A percentile compares a stretch with the other conserved stretches of the same genome.
These are phyloP conservation scores for Hoplias malabaricus DNA, from an alignment of 2,113 vertebrate genomes.

Conservation along the genomic window DNA sequence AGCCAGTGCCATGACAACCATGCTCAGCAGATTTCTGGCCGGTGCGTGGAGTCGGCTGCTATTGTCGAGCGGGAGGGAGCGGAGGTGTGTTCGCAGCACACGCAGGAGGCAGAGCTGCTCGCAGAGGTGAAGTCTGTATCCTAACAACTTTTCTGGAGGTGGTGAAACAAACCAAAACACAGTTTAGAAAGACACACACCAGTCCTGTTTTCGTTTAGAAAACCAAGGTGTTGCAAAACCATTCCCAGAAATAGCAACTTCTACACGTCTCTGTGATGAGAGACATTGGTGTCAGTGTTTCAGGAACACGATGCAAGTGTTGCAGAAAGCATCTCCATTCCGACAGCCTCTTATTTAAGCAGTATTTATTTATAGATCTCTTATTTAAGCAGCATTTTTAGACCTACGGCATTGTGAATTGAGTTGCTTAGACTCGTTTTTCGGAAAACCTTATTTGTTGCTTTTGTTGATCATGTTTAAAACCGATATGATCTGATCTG, in stretches of 20 bases:
- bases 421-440: slow-evolving; percentile 43
- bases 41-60: slow-evolving; percentile 38
- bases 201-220: not conserved
- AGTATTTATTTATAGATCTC: slow-evolving; percentile 3
- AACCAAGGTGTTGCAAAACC: not conserved
- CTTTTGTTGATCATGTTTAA: slow-evolving; percentile 53
- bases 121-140: slow-evolving; percentile 47
- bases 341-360: slow-evolving; percentile 27
- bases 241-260: slow-evolving; percentile 5
- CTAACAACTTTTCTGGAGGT: slow-evolving; percentile 24
- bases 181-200: not conserved
- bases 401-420: slow-evolving; percentile 35
- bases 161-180: not conserved
- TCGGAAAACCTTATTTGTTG: slow-evolving; percentile 58
- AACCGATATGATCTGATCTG: slow-evolving; percentile 10
- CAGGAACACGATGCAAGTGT: not conserved
- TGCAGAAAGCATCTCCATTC: slow-evolving; percentile 1
- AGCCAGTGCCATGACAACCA: slow-evolving; percentile 42
- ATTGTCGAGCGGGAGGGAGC: slow-evolving; percentile 23
- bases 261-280: not conserved
- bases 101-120: slow-evolving; percentile 33
- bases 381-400: slow-evolving; percentile 32
- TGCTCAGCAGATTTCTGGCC: slow-evolving; percentile 40
- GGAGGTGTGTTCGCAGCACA: slow-evolving; percentile 31
- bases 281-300: not conserved